Conservation (phyloP, 35 echinoderm and acorn worm genomes). For the Anneissia japonica region DNA sequence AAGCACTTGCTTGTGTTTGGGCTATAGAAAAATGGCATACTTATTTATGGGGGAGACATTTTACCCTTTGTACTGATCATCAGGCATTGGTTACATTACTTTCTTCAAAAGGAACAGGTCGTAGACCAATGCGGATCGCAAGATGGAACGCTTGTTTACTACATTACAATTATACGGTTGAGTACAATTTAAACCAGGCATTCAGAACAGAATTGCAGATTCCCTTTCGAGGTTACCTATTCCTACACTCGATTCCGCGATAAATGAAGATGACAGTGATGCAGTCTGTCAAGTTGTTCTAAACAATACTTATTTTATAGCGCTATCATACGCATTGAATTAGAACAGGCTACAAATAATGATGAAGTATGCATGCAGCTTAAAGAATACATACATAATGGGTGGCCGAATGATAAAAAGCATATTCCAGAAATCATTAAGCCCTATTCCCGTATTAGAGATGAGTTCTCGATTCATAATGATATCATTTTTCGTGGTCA, state of each 20-base stretch:
- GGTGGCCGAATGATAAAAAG: slow-evolving; percentile 44
- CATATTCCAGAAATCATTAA: neutral
- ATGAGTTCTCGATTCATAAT: slow-evolving; percentile 40
- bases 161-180: slow-evolving; percentile 33
- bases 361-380: slow-evolving; percentile 39
- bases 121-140: slow-evolving; percentile 46
- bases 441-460: slow-evolving; percentile 21
- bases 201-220: slow-evolving; percentile 33
- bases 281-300: slow-evolving; percentile 11
- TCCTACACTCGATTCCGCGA: neutral
- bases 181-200: slow-evolving; percentile 23
- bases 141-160: slow-evolving; percentile 36
- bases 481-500: slow-evolving; percentile 19
- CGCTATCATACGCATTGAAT: neutral
- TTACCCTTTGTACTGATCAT: slow-evolving; percentile 52
- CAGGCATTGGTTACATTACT: slow-evolving; percentile 50
- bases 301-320: neutral
- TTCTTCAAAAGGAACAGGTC: slow-evolving; percentile 35
- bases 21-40: slow-evolving; percentile 49
- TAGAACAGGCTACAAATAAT: slow-evolving; percentile 16
- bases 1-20: slow-evolving; percentile 60
- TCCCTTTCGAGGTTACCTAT: slow-evolving; percentile 12
- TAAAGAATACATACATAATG: slow-evolving; percentile 2
- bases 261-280: slow-evolving; percentile 26
- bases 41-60: slow-evolving; percentile 41